Base-by-base conservation (phyloP, 2,113 vertebrate genomes). In the Cephalopterus ornatus region DNA sequence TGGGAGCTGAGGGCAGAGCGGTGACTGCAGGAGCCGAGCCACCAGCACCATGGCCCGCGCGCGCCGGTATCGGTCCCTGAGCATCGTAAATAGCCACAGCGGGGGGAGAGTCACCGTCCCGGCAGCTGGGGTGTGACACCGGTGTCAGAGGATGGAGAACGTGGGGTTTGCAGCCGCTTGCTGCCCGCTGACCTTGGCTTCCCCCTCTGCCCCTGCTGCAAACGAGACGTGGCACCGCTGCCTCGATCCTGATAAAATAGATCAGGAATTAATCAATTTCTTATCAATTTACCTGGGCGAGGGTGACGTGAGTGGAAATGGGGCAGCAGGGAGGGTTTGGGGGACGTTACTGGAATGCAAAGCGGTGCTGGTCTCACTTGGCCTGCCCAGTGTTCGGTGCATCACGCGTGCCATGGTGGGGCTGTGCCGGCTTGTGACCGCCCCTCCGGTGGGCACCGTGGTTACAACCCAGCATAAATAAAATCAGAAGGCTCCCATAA, bases 401-500 rank as follows among this genome's bases (percentile, higher is more conserved):
- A 2, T 16, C 9, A 3, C 9, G 4, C 4, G 30, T 32, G 27
- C n/a, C 11, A 1, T 2, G 24, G 21, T 26, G 28, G 88, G 80
- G 50, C 17, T 12, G 70, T 6, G 7, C 52, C 3, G 18, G n/a
- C 92, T 52, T 42, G 67, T 33, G 1, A n/a, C 95, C 27, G 37
- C 81, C 63, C 72, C 63, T 94, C 75, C 30, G 11, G 37, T 61
- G 26, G 93, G 91, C 89, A 55, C 75, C 13, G 3, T 90, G 6
- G 79, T 94, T 93, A 88, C 83, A 87, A 95, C 94, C 82, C n/a
- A 20, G 78, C 81, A 93, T 96, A 96, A 98, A 98, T 98, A 98
- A 97, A 97, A 95, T 95, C 93, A 74, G 94, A 97, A 97, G 96
- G 94, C 89, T 97, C 96, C 96, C 96, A 97, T 98, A 98, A 98